Base-by-base conservation (phyloP, 64 coral and sea anemone genomes). In the Anthopleura sola region DNA sequence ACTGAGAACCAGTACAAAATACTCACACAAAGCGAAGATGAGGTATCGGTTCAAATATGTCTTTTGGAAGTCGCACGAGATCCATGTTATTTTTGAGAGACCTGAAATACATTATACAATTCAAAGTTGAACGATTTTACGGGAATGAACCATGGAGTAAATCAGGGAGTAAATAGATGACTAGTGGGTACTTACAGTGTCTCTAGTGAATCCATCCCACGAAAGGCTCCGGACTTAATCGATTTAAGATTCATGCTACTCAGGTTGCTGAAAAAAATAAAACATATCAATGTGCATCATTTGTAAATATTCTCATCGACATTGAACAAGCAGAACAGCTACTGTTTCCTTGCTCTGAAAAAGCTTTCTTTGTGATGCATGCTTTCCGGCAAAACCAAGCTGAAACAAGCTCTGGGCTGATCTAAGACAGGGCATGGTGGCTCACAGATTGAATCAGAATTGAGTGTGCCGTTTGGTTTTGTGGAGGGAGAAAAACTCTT, bases 171-270 rank as follows among this genome's bases (percentile, higher is more conserved):
- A 14, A 0, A 5, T 17, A 2, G 53, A 2, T 20, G 2, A 2
- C 8, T 20, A 17, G 6, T 2, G 14, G 14, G 53, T 31, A 90
- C 88, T 91, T 75, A 91, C 89, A 91, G 77, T 46, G 36, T 12
- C 17, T 23, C 14, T 16, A 91, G 78, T 24, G 89, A 85, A 7
- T 86, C 51, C 89, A 91, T 91, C 80, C 89, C 89, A 36, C 23
- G 26, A 44, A 91, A 91, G 5, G 89, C 83, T 24, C 77, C 84
- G 7, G 82, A 58, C 1, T 51, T 49, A 47, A 91, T 91, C 12
- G 82, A 56, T 15, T 15, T 81, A 0, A 91, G 71, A 24, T 51
- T 53, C 82, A 91, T 50, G 49, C 31, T 48, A 14, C 69, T 91
- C 53, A 91, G 78, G 64, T 91, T 86, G 13, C 89, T 91, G 68